Evolutionary conservation across 2,113 vertebrate genomes (phyloP).

Genomic region (Phainopepla nitens): DNA sequence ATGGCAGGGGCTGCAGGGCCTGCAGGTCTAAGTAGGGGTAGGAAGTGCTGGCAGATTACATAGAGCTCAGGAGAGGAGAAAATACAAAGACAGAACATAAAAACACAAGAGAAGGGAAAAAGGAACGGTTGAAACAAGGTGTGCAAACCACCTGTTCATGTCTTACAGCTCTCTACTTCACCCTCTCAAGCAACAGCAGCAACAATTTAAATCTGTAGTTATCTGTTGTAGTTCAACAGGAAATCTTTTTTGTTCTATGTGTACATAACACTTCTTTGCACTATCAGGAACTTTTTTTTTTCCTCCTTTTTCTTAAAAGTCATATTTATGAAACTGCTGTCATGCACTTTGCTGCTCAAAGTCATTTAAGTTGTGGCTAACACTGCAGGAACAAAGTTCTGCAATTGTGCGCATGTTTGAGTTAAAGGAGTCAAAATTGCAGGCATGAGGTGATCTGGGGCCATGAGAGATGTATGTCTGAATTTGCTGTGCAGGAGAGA

Average conservation of each 20-base stretch:
- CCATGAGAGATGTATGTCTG: neutral
- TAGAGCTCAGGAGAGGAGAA: neutral
- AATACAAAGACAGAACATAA: neutral
- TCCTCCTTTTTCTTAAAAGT: neutral
- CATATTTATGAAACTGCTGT: neutral
- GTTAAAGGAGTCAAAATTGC: neutral
- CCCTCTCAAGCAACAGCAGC: rapidly evolving
- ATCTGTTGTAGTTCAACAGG: neutral
- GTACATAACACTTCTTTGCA: neutral
- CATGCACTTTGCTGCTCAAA: neutral
- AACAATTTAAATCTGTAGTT: neutral
- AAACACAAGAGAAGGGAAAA: neutral
- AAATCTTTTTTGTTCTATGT: neutral
- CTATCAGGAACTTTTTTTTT: neutral
- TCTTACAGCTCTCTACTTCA: neutral
- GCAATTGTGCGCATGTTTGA: rapidly evolving
- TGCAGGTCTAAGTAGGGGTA: rapidly evolving
- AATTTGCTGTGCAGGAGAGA: neutral
- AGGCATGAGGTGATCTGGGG: neutral
- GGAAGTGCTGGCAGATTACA: neutral
- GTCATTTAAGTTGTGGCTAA: neutral
- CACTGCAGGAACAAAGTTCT: neutral
- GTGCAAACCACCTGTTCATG: neutral
- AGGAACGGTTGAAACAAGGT: neutral
- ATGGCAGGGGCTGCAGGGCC: rapidly evolving